phyloP scores from a whole-genome alignment of 2,888 invertebrate genomes.

The Spisula solida region DNA sequence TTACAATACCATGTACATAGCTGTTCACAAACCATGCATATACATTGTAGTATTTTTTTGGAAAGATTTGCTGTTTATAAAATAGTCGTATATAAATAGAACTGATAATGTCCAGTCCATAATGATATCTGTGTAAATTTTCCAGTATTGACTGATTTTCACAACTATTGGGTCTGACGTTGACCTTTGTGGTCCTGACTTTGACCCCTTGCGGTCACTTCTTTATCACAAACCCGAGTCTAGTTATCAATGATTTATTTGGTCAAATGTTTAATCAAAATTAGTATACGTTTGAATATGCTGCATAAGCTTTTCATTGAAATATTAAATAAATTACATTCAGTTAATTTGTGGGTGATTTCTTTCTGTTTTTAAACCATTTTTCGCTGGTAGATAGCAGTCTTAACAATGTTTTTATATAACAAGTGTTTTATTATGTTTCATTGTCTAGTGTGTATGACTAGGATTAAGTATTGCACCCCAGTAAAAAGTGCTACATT shows the following conservation, averaged over 20 bases:
- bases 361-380: not conserved
- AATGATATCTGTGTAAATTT: not conserved
- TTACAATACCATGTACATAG: too few relatives aligned
- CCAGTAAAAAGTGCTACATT: slow-evolving; percentile 4
- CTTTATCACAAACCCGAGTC: not conserved
- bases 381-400: slow-evolving; percentile 16
- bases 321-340: not conserved
- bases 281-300: not conserved
- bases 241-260: not conserved
- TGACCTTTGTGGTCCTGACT: too few relatives aligned
- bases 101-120: too few relatives aligned
- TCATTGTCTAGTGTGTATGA: not conserved
- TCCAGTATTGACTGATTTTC: not conserved
- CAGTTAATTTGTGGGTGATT: not conserved
- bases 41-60: too few relatives aligned
- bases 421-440: slow-evolving; percentile 6
- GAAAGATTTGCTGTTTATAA: too few relatives aligned
- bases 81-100: too few relatives aligned
- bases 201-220: not conserved
- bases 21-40: too few relatives aligned
- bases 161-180: not conserved
- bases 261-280: not conserved
- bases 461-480: slow-evolving; percentile 5
- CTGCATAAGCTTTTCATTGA: not conserved
- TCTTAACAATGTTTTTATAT: not conserved